These are phyloP conservation scores for Saguinus imperator DNA, from an alignment of 2,113 vertebrate genomes.

Conservation along the genomic window DNA sequence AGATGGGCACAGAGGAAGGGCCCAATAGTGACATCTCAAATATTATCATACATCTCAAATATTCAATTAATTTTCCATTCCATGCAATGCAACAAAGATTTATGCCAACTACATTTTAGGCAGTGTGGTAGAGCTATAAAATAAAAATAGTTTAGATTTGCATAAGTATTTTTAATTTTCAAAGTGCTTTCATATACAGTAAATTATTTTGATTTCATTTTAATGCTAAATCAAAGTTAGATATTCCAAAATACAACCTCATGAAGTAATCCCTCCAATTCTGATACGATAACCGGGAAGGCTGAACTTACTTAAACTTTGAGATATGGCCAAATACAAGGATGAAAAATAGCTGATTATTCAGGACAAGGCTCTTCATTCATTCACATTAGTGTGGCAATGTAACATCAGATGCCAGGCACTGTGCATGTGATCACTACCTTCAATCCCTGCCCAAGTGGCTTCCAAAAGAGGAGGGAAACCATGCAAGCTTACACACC, in stretches of 20 bases:
- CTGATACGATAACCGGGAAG: neutral
- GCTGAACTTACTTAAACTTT: neutral
- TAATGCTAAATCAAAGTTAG: neutral
- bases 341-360: neutral
- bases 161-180: neutral
- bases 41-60: neutral
- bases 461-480: neutral
- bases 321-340: neutral
- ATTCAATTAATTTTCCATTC: neutral
- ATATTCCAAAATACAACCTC: neutral
- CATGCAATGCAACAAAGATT: neutral
- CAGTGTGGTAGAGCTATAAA: neutral
- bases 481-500: neutral
- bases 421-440: neutral
- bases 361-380: neutral
- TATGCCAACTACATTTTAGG: neutral
- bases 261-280: neutral
- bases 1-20: neutral
- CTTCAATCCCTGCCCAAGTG: neutral
- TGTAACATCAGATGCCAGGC: neutral
- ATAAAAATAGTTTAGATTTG: neutral
- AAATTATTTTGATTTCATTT: slow-evolving; percentile 16
- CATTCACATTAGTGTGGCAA: neutral
- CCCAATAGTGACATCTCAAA: neutral
- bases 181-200: neutral